A percentile compares a stretch with the other conserved stretches of the same genome.
These are phyloP conservation scores for Tylochromis polylepis DNA, from an alignment of 2,113 vertebrate species.

Conservation along the genomic window DNA sequence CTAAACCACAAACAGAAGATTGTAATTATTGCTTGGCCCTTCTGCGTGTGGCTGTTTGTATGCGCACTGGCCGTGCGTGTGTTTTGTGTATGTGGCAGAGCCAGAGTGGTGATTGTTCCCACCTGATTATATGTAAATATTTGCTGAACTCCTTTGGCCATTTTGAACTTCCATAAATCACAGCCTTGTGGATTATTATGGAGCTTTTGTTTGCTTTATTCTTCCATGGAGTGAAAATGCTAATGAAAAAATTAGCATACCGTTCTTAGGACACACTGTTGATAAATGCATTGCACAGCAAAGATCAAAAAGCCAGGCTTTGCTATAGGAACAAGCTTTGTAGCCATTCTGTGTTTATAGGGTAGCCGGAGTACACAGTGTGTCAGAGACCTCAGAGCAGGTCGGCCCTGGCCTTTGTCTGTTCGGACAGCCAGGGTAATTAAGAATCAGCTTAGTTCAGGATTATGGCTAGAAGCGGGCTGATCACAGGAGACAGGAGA, in stretches of 20 bases:
- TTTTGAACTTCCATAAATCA: slow-evolving; percentile 52
- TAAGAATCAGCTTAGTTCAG: slow-evolving; percentile 66
- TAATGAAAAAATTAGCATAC: slow-evolving; percentile 37
- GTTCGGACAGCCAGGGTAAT: slow-evolving; percentile 62
- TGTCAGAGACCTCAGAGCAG: slow-evolving; percentile 30
- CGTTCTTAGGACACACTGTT: not conserved
- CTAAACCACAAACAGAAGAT: slow-evolving; percentile 47
- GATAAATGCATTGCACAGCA: slow-evolving; percentile 24
- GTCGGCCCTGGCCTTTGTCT: slow-evolving; percentile 46
- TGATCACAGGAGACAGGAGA: slow-evolving; percentile 66
- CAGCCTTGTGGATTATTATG: slow-evolving; percentile 25
- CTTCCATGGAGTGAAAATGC: slow-evolving; percentile 31
- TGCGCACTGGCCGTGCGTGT: slow-evolving; percentile 1
- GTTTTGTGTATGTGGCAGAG: slow-evolving; percentile 2
- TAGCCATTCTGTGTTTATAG: not conserved
- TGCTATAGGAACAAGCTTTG: not conserved
- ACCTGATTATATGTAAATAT: slow-evolving; percentile 62
- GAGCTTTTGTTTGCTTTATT: slow-evolving; percentile 53
- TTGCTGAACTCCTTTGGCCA: slow-evolving; percentile 43
- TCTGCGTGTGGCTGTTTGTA: slow-evolving; percentile 20
- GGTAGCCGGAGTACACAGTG: not conserved
- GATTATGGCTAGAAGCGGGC: slow-evolving; percentile 61
- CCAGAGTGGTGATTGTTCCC: slow-evolving; percentile 46
- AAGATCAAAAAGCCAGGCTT: slow-evolving; percentile 27
- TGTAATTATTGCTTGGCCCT: slow-evolving; percentile 36